Evolutionary conservation across 2,888 invertebrate species (phyloP).

Genomic region (Octonoba sinensis): DNA sequence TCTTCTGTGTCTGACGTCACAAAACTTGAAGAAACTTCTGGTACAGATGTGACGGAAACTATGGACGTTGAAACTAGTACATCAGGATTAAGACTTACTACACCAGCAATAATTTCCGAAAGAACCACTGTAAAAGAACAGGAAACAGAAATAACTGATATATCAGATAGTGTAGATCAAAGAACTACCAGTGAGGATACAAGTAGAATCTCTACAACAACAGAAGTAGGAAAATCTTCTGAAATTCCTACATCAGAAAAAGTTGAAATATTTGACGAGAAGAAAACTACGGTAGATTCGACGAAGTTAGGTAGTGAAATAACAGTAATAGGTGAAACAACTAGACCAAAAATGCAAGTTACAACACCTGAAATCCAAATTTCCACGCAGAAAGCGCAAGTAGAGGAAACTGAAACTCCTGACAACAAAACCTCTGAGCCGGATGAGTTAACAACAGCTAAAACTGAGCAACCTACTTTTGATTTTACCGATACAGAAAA

Average conservation of each 20-base stretch:
- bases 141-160: not conserved
- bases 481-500: constrained; percentile 21
- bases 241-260: not conserved
- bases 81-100: not conserved
- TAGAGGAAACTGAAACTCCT: not conserved
- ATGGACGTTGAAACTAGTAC: not conserved
- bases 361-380: not conserved
- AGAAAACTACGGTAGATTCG: not conserved
- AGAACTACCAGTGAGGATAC: not conserved
- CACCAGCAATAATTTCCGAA: not conserved
- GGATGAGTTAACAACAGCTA: not conserved
- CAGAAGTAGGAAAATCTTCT: not conserved
- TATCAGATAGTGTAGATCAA: not conserved
- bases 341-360: not conserved
- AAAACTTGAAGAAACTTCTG: not conserved
- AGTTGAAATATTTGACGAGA: not conserved
- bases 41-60: not conserved
- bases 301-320: not conserved
- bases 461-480: not conserved
- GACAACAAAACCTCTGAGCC: not conserved
- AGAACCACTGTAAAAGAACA: not conserved
- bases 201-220: constrained; percentile 4
- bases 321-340: not conserved
- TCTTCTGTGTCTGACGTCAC: not conserved
- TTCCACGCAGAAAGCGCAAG: not conserved